Evolutionary conservation across 2,888 invertebrate genomes (phyloP), one percentile per base, ranked within the genome.

Genomic region (Drosophila kambysellisi): DNA sequence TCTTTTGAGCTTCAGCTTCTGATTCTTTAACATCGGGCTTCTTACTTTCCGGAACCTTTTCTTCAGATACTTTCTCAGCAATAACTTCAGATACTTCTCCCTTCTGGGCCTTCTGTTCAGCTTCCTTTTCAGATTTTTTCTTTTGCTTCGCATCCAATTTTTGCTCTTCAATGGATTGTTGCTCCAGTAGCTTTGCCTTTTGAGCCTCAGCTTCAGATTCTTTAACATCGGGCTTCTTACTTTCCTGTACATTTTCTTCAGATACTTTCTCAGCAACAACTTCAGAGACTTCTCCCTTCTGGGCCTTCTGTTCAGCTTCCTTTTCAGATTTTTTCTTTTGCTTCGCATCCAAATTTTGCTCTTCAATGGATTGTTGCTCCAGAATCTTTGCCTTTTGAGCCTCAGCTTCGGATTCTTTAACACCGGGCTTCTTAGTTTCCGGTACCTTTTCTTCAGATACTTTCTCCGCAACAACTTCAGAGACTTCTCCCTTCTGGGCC

Each of bases 141-240:
- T 39, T 32, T 32, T 39, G 11, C 0, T 51, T 17, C 0, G 0
- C 3, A 7, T 37, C 37, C 1, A 39, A 0, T 17, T 53, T 33
- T 15, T 70, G 48, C 8, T 51, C 61, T n/a, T 76, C 62, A 0
- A 70, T 41, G 1, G 17, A 52, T 29, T 65, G 29, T 52, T 68
- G 39, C 11, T 69, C 58, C 0, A 58, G 30, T 0, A 63, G 8
- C 33, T 54, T 67, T 0, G 46, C 58, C 29, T 58, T 61, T 25
- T 43, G 29, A 30, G 64, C n/a, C 25, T 72, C 54, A 3, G n/a
- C 1, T 17, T 74, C 48, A 5, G 68, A 61, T 6, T 82, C 76
- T 25, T 66, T 51, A 1, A 69, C 30, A 60, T 37, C n/a, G 4
- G 5, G 2, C 1, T 43, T 53, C 43, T 43, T 17, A 15, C n/a